A percentile compares a stretch with the other conserved stretches of the same genome.
Conservation (phyloP, 2,797 vertebrate genomes). For the Gymnodraco acuticeps region DNA sequence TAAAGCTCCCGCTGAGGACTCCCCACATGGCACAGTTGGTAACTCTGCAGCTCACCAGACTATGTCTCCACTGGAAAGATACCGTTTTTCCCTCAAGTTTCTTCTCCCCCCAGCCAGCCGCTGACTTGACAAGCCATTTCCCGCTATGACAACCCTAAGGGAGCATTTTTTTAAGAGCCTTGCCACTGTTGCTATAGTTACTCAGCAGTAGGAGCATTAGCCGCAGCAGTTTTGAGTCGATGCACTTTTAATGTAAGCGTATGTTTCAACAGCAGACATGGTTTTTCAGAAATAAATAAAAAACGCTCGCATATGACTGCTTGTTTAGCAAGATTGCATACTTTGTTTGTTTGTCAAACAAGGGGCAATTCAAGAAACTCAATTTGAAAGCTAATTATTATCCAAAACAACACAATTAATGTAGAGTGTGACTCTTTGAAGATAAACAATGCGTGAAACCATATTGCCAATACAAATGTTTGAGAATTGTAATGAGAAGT, state of each 20-base stretch:
- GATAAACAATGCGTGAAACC: background rate
- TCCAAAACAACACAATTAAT: background rate
- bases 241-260: conserved; percentile 45
- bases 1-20: conserved; percentile 57
- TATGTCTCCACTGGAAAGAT: conserved; percentile 11
- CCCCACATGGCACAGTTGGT: conserved; percentile 39
- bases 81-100: conserved; percentile 16
- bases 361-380: background rate
- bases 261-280: conserved; percentile 26
- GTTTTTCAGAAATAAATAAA: conserved; percentile 9
- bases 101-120: conserved; percentile 15
- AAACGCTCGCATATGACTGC: background rate
- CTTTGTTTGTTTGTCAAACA: background rate
- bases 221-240: conserved; percentile 42
- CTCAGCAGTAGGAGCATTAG: conserved; percentile 31
- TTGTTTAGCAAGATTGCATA: background rate
- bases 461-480: background rate
- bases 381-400: background rate
- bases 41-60: conserved; percentile 23
- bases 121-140: conserved; percentile 53
- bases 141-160: conserved; percentile 47
- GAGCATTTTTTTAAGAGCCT: conserved; percentile 42
- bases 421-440: background rate
- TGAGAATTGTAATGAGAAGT: too few relatives aligned
- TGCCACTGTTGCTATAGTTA: conserved; percentile 73